These are phyloP conservation scores for Arothron firmamentum DNA, from an alignment of 2,113 vertebrate genomes.

Conservation along the genomic window DNA sequence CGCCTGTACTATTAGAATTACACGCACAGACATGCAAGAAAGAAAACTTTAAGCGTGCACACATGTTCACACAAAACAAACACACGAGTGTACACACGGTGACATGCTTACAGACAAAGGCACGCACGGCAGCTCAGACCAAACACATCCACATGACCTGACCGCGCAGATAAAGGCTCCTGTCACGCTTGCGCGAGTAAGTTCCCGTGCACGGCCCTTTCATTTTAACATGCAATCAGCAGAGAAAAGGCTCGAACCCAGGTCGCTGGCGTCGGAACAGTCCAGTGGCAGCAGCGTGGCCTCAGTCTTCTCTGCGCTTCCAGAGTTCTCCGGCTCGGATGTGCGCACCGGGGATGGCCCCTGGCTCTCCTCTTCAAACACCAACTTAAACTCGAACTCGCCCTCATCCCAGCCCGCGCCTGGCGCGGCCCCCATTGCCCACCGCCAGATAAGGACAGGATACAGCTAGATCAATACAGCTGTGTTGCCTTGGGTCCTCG, in stretches of 20 bases:
- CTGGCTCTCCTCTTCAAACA: constrained; percentile 78
- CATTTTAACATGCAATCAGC: background rate
- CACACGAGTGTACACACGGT: constrained; percentile 52
- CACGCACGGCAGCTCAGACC: constrained; percentile 19
- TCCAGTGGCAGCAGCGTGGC: constrained; percentile 56
- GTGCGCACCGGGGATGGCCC: constrained; percentile 52
- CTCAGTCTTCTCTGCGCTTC: constrained; percentile 55
- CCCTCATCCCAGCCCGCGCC: constrained; percentile 80
- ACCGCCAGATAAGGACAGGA: constrained; percentile 33
- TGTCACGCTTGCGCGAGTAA: background rate
- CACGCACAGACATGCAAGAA: constrained; percentile 18
- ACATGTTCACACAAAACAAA: constrained; percentile 51
- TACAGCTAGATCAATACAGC: constrained; percentile 23
- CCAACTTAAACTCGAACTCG: constrained; percentile 80
- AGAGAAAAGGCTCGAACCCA: constrained; percentile 53
- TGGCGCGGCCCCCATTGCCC: constrained; percentile 77
- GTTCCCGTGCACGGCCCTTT: constrained; percentile 29
- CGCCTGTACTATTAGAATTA: constrained; percentile 43
- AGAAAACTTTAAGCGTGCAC: constrained; percentile 8
- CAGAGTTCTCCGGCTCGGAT: constrained; percentile 49
- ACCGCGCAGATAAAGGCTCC: constrained; percentile 9
- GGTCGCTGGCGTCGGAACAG: constrained; percentile 27
- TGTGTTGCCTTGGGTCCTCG: constrained; percentile 14
- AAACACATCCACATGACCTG: constrained; percentile 1
- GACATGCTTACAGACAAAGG: constrained; percentile 54